phyloP scores from a whole-genome alignment of 2,797 vertebrate species.

The Notolabrus celidotus region DNA sequence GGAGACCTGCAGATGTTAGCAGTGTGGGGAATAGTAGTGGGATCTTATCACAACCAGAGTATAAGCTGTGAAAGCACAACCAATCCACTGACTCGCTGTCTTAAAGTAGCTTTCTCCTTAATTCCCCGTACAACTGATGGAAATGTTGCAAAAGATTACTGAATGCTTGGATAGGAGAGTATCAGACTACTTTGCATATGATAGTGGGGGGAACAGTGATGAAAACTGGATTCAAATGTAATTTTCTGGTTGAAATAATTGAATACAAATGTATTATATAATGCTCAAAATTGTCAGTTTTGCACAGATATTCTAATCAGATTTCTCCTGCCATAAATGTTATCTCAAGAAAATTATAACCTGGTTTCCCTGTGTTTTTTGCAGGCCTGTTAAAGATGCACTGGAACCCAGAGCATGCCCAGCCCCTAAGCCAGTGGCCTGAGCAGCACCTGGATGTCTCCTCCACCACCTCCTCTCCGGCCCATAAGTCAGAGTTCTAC shows the following conservation, averaged over 20 bases:
- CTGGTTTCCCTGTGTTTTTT: conserved; percentile 24
- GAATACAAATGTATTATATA: background rate
- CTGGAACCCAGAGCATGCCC: conserved; percentile 99
- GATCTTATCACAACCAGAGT: conserved; percentile 65
- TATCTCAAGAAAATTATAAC: background rate
- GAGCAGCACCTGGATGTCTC: conserved; percentile 99
- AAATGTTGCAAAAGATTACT: conserved; percentile 43
- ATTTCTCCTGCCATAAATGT: background rate
- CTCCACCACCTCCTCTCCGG: conserved; percentile 96
- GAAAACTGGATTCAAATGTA: too few relatives aligned
- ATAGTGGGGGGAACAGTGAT: background rate
- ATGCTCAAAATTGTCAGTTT: background rate
- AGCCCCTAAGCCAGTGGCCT: conserved; percentile 98
- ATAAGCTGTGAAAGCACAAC: conserved; percentile 66
- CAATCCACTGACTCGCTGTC: conserved; percentile 26
- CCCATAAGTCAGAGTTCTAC: conserved; percentile 94
- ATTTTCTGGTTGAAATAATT: background rate
- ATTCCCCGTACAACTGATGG: conserved; percentile 23
- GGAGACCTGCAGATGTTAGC: conserved; percentile 84
- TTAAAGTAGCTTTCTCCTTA: conserved; percentile 27
- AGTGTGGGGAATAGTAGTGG: conserved; percentile 65
- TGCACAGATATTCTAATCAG: background rate
- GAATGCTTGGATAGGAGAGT: conserved; percentile 12
- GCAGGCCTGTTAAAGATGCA: conserved; percentile 98
- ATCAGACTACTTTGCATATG: too few relatives aligned